These are phyloP conservation scores for Dipodomys spectabilis DNA, from an alignment of 2,113 vertebrate genomes.

Conservation along the genomic window DNA sequence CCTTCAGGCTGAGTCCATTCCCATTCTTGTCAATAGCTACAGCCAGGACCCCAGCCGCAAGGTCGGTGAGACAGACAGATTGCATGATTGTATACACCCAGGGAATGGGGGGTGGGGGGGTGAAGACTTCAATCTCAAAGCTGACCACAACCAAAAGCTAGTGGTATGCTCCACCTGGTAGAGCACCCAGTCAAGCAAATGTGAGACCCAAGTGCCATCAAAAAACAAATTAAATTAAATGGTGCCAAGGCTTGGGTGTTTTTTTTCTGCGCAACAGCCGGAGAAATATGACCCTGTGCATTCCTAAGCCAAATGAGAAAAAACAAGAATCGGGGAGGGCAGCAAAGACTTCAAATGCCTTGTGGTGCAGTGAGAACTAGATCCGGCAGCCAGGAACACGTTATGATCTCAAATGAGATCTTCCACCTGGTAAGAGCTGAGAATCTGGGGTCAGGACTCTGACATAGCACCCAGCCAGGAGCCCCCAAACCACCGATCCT, in stretches of 20 bases:
- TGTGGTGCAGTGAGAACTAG: background rate
- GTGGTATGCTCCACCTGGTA: no score
- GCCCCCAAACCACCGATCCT: background rate
- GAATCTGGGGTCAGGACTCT: background rate
- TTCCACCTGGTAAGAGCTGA: background rate
- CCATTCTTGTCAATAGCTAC: background rate
- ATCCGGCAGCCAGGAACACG: background rate
- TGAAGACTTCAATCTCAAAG: background rate
- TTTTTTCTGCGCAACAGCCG: background rate
- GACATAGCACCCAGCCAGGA: background rate
- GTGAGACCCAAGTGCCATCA: no score
- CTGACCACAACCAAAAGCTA: background rate
- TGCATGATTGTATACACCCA: background rate
- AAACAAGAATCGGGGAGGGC: background rate
- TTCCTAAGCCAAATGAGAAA: constrained; percentile 2
- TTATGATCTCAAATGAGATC: background rate
- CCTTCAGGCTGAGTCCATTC: background rate
- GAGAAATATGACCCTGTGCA: background rate
- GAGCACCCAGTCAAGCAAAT: no score
- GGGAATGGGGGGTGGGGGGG: background rate
- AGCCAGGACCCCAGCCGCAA: background rate
- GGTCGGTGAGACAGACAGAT: background rate
- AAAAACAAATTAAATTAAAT: background rate
- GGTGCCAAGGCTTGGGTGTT: background rate
- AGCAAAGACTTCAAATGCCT: constrained; percentile 2